Conservation (phyloP, 2,113 vertebrate genomes). For the Notarius lentiginosus region DNA sequence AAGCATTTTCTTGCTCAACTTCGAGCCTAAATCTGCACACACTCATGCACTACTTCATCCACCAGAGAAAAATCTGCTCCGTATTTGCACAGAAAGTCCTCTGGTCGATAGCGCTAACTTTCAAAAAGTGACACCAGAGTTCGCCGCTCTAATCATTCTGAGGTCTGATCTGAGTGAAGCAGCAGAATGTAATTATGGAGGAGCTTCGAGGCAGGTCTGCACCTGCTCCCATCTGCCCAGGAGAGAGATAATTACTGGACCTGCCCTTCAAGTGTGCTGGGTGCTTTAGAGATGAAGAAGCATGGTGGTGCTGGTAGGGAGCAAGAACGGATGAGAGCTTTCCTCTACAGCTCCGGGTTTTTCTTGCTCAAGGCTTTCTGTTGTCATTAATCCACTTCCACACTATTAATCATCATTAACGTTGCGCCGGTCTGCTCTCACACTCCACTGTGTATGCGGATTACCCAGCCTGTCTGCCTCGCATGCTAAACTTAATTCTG, state of each 20-base stretch:
- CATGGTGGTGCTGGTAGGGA: conserved; percentile 8
- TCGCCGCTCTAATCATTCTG: conserved; percentile 41
- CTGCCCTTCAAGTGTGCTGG: conserved; percentile 53
- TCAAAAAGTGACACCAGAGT: conserved; percentile 42
- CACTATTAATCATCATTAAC: conserved; percentile 58
- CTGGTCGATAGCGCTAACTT: conserved; percentile 9
- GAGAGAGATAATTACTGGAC: conserved; percentile 55
- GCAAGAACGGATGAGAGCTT: conserved; percentile 21
- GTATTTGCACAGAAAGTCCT: conserved; percentile 18
- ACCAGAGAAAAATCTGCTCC: neutral
- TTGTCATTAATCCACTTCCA: conserved; percentile 53
- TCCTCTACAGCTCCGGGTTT: conserved; percentile 15
- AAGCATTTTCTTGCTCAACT: neutral
- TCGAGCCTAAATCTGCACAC: neutral
- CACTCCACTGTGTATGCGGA: neutral
- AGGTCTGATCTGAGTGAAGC: conserved; percentile 47
- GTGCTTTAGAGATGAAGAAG: conserved; percentile 29
- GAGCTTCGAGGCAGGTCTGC: conserved; percentile 53
- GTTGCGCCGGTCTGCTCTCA: conserved; percentile 31
- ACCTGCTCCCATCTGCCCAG: conserved; percentile 52
- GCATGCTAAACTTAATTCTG: conserved; percentile 15
- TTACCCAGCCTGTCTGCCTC: conserved; percentile 14
- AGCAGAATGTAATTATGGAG: conserved; percentile 54
- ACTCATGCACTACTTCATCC: neutral
- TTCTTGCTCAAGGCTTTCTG: conserved; percentile 31